phyloP scores from a whole-genome alignment of 2,113 vertebrate species.

The Kryptolebias marmoratus region DNA sequence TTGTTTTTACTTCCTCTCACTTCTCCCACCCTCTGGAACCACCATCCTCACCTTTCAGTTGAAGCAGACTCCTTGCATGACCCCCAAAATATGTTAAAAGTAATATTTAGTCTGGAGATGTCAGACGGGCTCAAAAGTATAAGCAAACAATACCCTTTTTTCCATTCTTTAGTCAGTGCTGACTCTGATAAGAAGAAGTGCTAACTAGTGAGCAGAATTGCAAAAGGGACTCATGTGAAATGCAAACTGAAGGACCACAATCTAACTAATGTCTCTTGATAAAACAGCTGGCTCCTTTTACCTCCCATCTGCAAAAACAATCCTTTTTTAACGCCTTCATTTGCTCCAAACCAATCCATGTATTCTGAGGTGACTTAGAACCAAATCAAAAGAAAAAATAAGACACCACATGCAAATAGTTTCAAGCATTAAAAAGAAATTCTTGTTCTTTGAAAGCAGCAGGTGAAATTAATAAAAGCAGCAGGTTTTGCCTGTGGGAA shows the following conservation, averaged over 20 bases:
- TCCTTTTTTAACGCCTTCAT: constrained; percentile 16
- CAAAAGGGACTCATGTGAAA: constrained; percentile 37
- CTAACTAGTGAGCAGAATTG: constrained; percentile 23
- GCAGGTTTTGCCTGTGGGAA: constrained; percentile 11
- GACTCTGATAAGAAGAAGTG: constrained; percentile 21
- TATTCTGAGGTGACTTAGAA: constrained; percentile 12
- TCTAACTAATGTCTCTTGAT: constrained; percentile 42
- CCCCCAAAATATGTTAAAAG: constrained; percentile 24
- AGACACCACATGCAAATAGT: neutral
- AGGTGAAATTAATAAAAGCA: constrained; percentile 11
- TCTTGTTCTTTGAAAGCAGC: constrained; percentile 23
- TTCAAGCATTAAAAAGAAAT: neutral
- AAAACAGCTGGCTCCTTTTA: constrained; percentile 36
- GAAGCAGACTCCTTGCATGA: neutral
- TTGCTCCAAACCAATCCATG: constrained; percentile 34
- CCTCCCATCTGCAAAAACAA: constrained; percentile 39
- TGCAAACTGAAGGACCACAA: constrained; percentile 31
- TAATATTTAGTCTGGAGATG: constrained; percentile 10
- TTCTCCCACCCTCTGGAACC: constrained; percentile 1
- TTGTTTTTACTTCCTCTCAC: constrained; percentile 8
- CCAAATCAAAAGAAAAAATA: neutral
- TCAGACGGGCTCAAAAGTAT: constrained; percentile 5
- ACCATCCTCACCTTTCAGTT: constrained; percentile 26
- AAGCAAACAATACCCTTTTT: constrained; percentile 7
- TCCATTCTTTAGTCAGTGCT: constrained; percentile 7